A percentile compares a stretch with the other conserved stretches of the same genome.
phyloP scores from a whole-genome alignment of 2,113 vertebrate genomes.

The Petromus typicus region DNA sequence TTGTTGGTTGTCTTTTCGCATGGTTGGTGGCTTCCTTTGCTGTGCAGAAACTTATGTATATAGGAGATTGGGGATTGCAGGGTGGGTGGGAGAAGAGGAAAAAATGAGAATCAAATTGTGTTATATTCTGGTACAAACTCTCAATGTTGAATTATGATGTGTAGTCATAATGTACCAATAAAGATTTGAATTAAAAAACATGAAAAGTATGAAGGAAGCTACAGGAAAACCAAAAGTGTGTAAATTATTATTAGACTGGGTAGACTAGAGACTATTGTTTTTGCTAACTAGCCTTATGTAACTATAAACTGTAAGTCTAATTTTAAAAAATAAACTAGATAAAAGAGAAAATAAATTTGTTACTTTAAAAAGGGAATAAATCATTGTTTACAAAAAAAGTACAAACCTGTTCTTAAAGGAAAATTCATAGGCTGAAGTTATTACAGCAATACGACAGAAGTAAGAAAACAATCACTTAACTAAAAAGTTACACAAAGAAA shows the following conservation, averaged over 20 bases:
- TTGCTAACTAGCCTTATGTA: no score
- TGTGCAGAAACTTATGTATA: no score
- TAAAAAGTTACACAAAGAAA: background rate
- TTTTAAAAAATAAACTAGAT: conserved; percentile 1
- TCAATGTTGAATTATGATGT: no score
- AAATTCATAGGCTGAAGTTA: background rate
- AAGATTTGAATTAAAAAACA: no score
- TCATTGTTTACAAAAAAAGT: background rate
- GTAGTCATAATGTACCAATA: no score
- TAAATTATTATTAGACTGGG: background rate
- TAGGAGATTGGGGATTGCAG: no score
- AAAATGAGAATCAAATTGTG: no score
- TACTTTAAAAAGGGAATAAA: conserved; percentile 50
- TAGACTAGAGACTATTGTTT: background rate
- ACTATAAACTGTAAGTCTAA: background rate
- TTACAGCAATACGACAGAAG: background rate
- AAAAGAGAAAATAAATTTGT: conserved; percentile 39
- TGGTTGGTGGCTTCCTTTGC: no score
- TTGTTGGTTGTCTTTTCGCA: no score
- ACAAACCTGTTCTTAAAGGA: background rate
- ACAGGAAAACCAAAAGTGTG: background rate
- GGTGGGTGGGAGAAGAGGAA: no score
- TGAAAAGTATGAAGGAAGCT: background rate
- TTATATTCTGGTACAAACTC: no score
- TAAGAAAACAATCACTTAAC: background rate